phyloP scores from a whole-genome alignment of 1,140 invertebrate genomes.

The Myzus persicae region DNA sequence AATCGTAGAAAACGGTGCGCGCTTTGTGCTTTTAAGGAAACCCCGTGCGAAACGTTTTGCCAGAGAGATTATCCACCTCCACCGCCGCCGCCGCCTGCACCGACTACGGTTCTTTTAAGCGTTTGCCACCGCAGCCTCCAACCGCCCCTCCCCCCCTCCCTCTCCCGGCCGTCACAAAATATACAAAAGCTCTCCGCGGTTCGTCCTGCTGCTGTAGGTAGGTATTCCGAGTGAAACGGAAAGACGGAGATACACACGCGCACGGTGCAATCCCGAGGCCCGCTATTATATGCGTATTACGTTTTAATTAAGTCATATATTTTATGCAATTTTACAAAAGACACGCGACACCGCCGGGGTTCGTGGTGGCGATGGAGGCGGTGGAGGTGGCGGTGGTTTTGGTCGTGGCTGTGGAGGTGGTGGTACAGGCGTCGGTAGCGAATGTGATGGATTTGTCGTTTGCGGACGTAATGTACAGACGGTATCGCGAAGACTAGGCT shows the following conservation, averaged over 20 bases:
- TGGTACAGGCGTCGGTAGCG: not conserved
- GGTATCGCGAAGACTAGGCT: too few species aligned
- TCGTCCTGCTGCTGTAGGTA: not conserved
- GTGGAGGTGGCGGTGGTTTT: too few species aligned
- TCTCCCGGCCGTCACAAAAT: not conserved
- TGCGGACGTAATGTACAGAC: not conserved
- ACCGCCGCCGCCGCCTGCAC: not conserved
- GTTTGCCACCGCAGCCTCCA: not conserved
- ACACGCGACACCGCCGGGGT: not conserved
- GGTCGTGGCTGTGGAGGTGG: too few species aligned
- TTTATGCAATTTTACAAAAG: constrained; percentile 5
- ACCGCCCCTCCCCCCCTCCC: too few species aligned
- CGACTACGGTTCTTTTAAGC: constrained; percentile 29
- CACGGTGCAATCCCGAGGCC: too few species aligned
- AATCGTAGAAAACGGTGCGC: constrained; percentile 52
- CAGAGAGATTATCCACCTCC: constrained; percentile 32
- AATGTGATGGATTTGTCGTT: not conserved
- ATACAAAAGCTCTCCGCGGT: not conserved
- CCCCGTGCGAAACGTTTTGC: constrained; percentile 50
- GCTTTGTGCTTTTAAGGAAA: constrained; percentile 50
- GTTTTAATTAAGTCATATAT: constrained; percentile 26
- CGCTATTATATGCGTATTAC: not conserved
- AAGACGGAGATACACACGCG: not conserved
- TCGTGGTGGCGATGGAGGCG: not conserved
- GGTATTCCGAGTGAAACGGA: not conserved